phyloP scores from a whole-genome alignment of 2,113 vertebrate genomes.

The Channa maculata region DNA sequence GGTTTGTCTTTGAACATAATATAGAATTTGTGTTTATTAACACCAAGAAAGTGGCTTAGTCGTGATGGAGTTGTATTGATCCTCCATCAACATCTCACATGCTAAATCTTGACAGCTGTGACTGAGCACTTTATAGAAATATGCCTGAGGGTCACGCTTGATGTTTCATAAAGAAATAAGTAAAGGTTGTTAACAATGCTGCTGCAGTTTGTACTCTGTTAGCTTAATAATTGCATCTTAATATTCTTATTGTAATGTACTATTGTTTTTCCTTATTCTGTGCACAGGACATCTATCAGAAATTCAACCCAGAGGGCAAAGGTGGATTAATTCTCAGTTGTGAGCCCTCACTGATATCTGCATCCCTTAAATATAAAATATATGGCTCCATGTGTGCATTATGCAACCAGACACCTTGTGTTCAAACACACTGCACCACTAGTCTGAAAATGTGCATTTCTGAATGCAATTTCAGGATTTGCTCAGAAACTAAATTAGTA shows the following conservation, averaged over 20 bases:
- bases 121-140: conserved; percentile 52
- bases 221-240: background rate
- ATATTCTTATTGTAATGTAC: background rate
- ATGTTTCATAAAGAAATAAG: conserved; percentile 9
- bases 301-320: background rate
- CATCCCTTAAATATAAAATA: too few relatives aligned
- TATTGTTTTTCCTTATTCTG: background rate
- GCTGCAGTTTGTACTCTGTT: background rate
- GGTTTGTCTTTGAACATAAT: conserved; percentile 18
- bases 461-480: background rate
- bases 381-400: too few relatives aligned
- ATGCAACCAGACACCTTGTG: too few relatives aligned
- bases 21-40: conserved; percentile 45
- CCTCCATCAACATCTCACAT: conserved; percentile 27
- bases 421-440: background rate
- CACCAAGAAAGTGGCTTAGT: conserved; percentile 37
- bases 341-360: too few relatives aligned
- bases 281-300: background rate
- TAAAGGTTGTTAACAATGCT: background rate
- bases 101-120: conserved; percentile 61
- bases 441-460: background rate
- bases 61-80: conserved; percentile 63
- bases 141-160: conserved; percentile 32
- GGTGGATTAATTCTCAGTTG: too few relatives aligned
- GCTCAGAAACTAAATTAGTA: background rate